Base-by-base conservation (phyloP, 2,113 vertebrate genomes). In the Alaudala cheleensis region DNA sequence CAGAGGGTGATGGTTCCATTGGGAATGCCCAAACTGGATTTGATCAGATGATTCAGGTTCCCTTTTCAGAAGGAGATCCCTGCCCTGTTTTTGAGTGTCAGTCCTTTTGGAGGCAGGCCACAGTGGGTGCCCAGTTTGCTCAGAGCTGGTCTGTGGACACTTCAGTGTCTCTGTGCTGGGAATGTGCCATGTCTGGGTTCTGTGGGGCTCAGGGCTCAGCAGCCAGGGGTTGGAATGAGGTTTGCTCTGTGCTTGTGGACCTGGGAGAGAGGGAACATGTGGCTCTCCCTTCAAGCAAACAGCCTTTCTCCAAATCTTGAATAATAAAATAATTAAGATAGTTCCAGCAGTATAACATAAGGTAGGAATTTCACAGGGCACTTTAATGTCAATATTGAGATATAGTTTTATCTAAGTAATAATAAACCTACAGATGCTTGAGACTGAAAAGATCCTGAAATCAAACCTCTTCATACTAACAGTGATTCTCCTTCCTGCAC, bases 1-100 rank as follows among this genome's bases (percentile, higher is more conserved):
- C 6, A 12, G 16, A 9, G 34, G 5, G 39, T 4, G 39, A 1
- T 0, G 1, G 19, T 21, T 78, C 78, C 28, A 3, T 6, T 5
- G 16, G 93, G n/a, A 57, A 4, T 10, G 47, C 29, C 61, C 25
- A 5, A n/a, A 2, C 14, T 6, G 29, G 42, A 18, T 10, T 44
- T 5, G 50, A 5, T 14, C 22, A 10, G 31, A 3, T 17, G 50
- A 3, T 3, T 56, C 5, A 2, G 33, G 25, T 33, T 66, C 83
- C 77, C 0, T 6, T 11, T 2, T 53, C 47, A 69, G 58, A 31
- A 45, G 25, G 31, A 4, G 50, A 8, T 77, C n/a, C 34, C 44
- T 86, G 14, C 31, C 60, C 40, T 83, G 23, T 13, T 9, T 15
- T 1, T 5, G 58, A 26, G 56, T 18, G 0, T 6, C 2, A 10